These are phyloP conservation scores for Anthopleura xanthogrammica DNA, from an alignment of 92 coral and sea anemone species.

Conservation along the genomic window DNA sequence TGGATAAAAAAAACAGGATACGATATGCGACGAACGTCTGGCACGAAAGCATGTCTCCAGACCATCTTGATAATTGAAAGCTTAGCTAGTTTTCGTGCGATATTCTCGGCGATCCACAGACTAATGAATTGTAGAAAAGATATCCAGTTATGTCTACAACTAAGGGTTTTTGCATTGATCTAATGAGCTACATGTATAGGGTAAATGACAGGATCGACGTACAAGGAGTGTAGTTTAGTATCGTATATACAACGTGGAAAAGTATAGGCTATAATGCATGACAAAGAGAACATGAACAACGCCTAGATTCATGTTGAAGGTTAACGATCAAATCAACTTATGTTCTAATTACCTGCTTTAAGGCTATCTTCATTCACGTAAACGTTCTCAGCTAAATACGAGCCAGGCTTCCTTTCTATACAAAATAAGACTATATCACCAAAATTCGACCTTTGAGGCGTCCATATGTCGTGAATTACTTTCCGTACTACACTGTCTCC, in stretches of 20 bases:
- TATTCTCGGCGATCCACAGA: no score
- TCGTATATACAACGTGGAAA: background rate
- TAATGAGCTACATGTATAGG: background rate
- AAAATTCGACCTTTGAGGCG: background rate
- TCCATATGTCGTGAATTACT: background rate
- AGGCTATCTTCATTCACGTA: background rate
- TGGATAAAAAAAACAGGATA: no score
- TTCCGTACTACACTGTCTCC: background rate
- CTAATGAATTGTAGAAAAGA: no score
- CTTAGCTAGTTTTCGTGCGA: no score
- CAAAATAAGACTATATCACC: background rate
- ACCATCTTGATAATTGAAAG: no score
- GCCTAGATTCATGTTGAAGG: background rate
- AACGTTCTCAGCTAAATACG: background rate
- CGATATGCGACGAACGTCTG: no score
- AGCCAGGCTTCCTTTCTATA: background rate
- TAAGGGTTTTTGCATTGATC: no score
- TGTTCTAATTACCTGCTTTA: background rate
- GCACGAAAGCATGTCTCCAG: no score
- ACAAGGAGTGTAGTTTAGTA: background rate
- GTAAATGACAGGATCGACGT: background rate
- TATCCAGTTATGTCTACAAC: no score
- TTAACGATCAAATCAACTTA: background rate
- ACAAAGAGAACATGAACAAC: background rate
- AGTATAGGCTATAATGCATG: background rate